phyloP scores from a whole-genome alignment of 2,797 vertebrate genomes.

The Sciaenops ocellatus region DNA sequence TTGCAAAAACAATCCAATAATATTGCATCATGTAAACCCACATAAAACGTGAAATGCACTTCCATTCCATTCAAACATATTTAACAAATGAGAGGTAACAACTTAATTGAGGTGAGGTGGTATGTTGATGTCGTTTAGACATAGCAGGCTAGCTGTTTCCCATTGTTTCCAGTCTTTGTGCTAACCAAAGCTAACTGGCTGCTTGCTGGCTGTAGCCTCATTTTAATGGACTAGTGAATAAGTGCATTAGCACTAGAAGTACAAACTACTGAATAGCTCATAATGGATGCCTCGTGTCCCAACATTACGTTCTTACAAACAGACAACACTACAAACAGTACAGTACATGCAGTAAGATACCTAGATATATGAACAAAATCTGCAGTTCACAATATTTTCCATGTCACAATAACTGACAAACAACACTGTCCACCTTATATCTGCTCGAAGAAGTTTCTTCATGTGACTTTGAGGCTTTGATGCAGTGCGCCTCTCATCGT shows the following conservation, averaged over 20 bases:
- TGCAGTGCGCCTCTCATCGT: neutral
- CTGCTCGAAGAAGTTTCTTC: no score
- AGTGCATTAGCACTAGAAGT: neutral
- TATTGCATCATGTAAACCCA: no score
- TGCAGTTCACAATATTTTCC: neutral
- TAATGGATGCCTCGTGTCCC: neutral
- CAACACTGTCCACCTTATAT: neutral
- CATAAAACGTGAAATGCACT: no score
- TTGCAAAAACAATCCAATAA: no score
- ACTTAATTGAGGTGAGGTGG: no score
- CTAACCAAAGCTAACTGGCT: no score
- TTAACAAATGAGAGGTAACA: no score
- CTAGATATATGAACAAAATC: neutral
- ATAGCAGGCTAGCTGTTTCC: no score
- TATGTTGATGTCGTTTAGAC: no score
- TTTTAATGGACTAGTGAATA: neutral
- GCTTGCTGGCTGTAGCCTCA: no score
- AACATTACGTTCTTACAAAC: neutral
- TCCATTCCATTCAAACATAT: no score
- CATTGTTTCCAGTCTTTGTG: no score
- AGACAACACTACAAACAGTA: neutral
- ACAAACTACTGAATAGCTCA: neutral
- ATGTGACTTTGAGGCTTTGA: neutral
- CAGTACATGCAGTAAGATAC: neutral
- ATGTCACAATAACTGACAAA: neutral